A percentile compares a stretch with the other conserved stretches of the same genome.
Conservation (phyloP, 2,888 invertebrate genomes). For the Xestia rhomboidea region DNA sequence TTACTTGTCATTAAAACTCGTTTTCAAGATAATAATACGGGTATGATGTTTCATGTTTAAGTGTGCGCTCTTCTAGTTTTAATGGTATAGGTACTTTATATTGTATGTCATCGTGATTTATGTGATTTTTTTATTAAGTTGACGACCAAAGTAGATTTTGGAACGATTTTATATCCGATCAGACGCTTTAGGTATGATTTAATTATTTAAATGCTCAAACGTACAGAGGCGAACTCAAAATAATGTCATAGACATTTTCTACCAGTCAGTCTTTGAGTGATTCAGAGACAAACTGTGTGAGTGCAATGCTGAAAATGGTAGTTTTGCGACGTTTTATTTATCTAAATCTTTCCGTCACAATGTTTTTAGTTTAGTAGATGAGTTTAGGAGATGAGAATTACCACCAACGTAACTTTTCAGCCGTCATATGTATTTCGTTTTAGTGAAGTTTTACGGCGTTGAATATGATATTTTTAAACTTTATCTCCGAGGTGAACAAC, state of each 20-base stretch:
- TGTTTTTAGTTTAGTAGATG: neutral
- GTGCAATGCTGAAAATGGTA: neutral
- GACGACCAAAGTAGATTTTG: conserved; percentile 20
- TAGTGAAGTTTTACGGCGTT: neutral
- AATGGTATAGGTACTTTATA: conserved; percentile 30
- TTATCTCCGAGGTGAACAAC: neutral
- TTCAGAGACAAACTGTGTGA: neutral
- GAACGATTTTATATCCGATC: neutral
- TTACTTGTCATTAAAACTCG: conserved; percentile 52
- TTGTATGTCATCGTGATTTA: conserved; percentile 29
- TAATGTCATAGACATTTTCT: neutral
- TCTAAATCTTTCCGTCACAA: neutral
- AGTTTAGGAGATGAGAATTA: neutral
- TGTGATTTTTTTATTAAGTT: conserved; percentile 20
- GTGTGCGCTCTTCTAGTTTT: conserved; percentile 54
- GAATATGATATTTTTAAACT: too few species aligned
- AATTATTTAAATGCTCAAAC: neutral
- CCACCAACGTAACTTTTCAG: neutral
- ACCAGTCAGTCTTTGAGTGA: neutral
- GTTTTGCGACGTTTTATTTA: neutral
- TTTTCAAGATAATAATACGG: conserved; percentile 46
- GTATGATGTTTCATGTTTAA: conserved; percentile 64
- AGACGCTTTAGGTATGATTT: neutral
- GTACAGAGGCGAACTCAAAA: neutral
- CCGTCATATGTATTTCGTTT: neutral